Base-by-base conservation (phyloP, 2,888 invertebrate genomes). In the Yponomeuta evonymella region DNA sequence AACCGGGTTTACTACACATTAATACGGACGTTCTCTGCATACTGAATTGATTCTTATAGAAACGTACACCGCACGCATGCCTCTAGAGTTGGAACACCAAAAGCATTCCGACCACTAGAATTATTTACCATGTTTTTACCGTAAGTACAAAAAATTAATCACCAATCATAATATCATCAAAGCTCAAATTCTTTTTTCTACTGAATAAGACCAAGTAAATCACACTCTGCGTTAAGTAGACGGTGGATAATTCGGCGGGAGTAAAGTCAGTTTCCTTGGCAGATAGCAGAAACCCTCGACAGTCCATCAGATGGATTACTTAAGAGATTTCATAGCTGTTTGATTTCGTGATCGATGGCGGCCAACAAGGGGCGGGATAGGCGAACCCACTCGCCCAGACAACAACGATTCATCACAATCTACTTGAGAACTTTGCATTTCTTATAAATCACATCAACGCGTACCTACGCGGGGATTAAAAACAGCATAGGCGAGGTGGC, bases 311-410 rank as follows among this genome's bases (percentile, higher is more conserved):
- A 78, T 76, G 74, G 74, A 81, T 82, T 79, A 80, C 81, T 78
- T 75, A 74, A 75, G 77, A 81, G 78, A 81, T 83, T 83, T 82
- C 78, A 81, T 80, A 81, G 80, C 79, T 80, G 78, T 82, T 83
- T 83, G 80, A 80, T 78, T 83, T 80, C 74, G 78, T 83, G 81
- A 84, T 82, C 78, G 81, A 83, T 83, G 78, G 76, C 79, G 65
- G 10, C 65, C 30, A 10, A 33, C 30, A 10, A 33, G 30, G 33
- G 23, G 65, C 9, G 65, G 29, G 65, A 30, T 23, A 65, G 65
- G 65, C 29, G 29, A 65, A 65, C 12, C 65, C 65, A 65, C 65
- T 65, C 65, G 30, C 29, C 33, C 65, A 65, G 23, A 63, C 63
- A 71, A 48, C 30, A 48, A 15, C 36, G 15, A 72, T 67, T 70